Evolutionary conservation across 2,797 vertebrate genomes (phyloP).

Genomic region (Oreonectes daqikongensis): DNA sequence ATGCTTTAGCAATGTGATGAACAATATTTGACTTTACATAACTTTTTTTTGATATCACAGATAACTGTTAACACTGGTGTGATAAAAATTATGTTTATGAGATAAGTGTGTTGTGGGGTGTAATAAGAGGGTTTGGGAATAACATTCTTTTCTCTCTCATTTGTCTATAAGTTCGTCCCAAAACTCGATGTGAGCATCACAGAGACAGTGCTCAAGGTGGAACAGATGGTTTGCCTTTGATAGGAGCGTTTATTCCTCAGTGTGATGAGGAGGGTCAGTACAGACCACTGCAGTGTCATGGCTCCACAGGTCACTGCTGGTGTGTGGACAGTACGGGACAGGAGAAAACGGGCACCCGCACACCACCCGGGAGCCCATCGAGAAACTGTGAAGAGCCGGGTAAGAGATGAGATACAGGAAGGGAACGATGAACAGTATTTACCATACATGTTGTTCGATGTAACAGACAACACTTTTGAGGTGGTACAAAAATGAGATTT

Average conservation of each 20-base stretch:
- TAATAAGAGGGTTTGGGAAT: not conserved
- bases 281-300: slow-evolving; percentile 78
- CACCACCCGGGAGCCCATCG: slow-evolving; percentile 55
- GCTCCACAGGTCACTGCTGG: slow-evolving; percentile 82
- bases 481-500: too few relatives aligned
- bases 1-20: too few relatives aligned
- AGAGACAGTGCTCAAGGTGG: slow-evolving; percentile 48
- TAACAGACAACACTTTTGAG: too few relatives aligned
- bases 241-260: slow-evolving; percentile 64
- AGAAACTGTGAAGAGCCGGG: slow-evolving; percentile 73
- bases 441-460: too few relatives aligned
- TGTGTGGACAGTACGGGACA: slow-evolving; percentile 77
- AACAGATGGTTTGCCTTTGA: not conserved
- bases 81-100: too few relatives aligned
- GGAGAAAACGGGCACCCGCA: slow-evolving; percentile 75
- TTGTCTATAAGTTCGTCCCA: slow-evolving; percentile 41
- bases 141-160: not conserved
- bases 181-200: slow-evolving; percentile 63
- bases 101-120: too few relatives aligned
- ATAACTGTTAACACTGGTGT: too few relatives aligned
- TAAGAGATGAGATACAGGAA: slow-evolving; percentile 51
- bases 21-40: too few relatives aligned
- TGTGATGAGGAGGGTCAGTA: slow-evolving; percentile 77
- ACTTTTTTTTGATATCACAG: too few relatives aligned
- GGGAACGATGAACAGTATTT: too few relatives aligned